Evolutionary conservation across 1,140 invertebrate genomes (phyloP).

Genomic region (Drosophila sp.): DNA sequence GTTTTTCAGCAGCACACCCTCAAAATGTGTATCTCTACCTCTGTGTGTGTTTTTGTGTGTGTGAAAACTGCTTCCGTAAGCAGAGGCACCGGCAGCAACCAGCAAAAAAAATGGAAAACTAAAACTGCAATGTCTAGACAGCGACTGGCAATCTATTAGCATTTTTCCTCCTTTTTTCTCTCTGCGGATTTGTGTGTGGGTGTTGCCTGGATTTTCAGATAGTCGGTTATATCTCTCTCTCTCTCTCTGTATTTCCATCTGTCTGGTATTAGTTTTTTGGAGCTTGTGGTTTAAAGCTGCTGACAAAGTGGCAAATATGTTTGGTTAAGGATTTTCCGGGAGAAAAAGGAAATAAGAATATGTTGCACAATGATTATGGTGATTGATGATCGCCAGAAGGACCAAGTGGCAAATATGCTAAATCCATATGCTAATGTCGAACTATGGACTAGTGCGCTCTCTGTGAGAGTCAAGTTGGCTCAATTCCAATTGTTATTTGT

Average conservation of each 20-base stretch:
- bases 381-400: not conserved
- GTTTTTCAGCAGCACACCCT: constrained; percentile 72
- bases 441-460: too few relatives aligned
- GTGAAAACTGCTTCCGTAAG: constrained; percentile 21
- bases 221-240: constrained; percentile 13
- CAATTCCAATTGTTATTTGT: too few relatives aligned
- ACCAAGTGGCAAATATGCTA: too few relatives aligned
- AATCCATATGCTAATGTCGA: too few relatives aligned
- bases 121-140: constrained; percentile 72
- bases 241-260: constrained; percentile 33
- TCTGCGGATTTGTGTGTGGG: constrained; percentile 11
- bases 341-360: not conserved
- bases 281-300: constrained; percentile 22
- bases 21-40: constrained; percentile 39
- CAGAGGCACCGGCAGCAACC: constrained; percentile 45
- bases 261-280: constrained; percentile 36
- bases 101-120: constrained; percentile 31
- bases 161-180: constrained; percentile 33
- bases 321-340: constrained; percentile 46
- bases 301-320: constrained; percentile 29
- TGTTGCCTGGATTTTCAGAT: not conserved
- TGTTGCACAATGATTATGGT: constrained; percentile 3
- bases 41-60: constrained; percentile 29
- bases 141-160: constrained; percentile 50
- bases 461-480: too few relatives aligned